A percentile compares a stretch with the other conserved stretches of the same genome.
These are phyloP conservation scores for Antechinus flavipes DNA, from an alignment of 2,113 vertebrate genomes.

Conservation along the genomic window DNA sequence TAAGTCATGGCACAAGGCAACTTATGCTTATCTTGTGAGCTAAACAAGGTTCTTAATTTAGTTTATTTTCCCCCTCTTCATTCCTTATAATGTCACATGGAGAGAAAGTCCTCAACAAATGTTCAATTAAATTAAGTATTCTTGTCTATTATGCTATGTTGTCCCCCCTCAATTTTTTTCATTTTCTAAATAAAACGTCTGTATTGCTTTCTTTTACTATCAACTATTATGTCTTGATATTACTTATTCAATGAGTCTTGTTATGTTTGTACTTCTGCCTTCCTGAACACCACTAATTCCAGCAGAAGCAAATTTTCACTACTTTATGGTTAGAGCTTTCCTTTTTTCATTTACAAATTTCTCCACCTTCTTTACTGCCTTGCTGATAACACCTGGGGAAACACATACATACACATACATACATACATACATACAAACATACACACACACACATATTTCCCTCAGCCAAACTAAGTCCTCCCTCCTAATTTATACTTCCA, in stretches of 20 bases:
- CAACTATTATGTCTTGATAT: conserved; percentile 17
- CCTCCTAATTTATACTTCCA: conserved; percentile 34
- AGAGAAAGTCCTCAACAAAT: not conserved
- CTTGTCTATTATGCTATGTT: not conserved
- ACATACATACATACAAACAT: too few relatives aligned
- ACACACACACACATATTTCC: not conserved
- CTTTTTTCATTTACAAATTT: conserved; percentile 35
- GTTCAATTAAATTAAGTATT: not conserved
- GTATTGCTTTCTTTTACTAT: conserved; percentile 20
- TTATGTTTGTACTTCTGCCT: conserved; percentile 11
- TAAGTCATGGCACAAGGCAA: not conserved
- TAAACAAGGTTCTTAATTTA: not conserved
- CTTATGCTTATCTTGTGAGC: not conserved
- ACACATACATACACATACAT: not conserved
- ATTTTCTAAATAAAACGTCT: not conserved
- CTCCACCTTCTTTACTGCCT: conserved; percentile 16
- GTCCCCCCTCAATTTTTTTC: not conserved
- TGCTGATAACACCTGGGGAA: conserved; percentile 28
- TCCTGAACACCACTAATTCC: conserved; percentile 48
- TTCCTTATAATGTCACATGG: not conserved
- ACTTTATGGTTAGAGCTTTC: conserved; percentile 7
- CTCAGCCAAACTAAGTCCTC: not conserved
- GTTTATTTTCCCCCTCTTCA: not conserved
- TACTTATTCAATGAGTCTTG: conserved; percentile 4
- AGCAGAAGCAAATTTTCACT: conserved; percentile 47